A percentile compares a stretch with the other conserved stretches of the same genome.
Evolutionary conservation across 2,888 invertebrate species (phyloP).

Genomic region (Diloba caeruleocephala): DNA sequence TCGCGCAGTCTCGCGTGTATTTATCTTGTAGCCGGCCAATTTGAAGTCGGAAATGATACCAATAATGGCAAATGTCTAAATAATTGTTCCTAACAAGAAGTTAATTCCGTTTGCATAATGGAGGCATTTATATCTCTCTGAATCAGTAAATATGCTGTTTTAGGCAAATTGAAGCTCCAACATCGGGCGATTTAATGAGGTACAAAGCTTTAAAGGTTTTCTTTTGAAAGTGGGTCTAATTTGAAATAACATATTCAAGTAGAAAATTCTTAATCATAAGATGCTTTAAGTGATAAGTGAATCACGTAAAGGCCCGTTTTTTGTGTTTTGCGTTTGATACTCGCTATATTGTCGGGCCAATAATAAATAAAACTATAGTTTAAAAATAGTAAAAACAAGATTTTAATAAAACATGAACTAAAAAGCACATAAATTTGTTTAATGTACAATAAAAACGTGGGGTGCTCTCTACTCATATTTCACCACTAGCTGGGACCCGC

Average conservation of each 20-base stretch:
- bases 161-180: slow-evolving; percentile 47
- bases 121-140: slow-evolving; percentile 53
- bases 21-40: slow-evolving; percentile 14
- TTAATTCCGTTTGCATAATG: slow-evolving; percentile 59
- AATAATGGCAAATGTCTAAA: slow-evolving; percentile 31
- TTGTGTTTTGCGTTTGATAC: no score
- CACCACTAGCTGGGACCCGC: no score
- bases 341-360: no score
- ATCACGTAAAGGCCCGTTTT: no score
- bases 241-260: slow-evolving; percentile 43
- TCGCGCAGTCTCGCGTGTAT: background rate
- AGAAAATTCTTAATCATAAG: slow-evolving; percentile 27
- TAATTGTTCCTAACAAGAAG: slow-evolving; percentile 49
- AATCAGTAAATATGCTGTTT: slow-evolving; percentile 41
- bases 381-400: no score
- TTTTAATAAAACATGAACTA: no score
- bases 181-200: slow-evolving; percentile 49
- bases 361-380: no score
- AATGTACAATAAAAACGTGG: no score
- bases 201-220: slow-evolving; percentile 45
- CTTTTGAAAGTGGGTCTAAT: slow-evolving; percentile 38
- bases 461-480: no score
- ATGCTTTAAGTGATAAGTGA: no score
- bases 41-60: slow-evolving; percentile 20
- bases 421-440: no score